Evolutionary conservation across 2,888 invertebrate species (phyloP), one percentile per base, ranked within the genome.

Genomic region (Drosophila birchii): DNA sequence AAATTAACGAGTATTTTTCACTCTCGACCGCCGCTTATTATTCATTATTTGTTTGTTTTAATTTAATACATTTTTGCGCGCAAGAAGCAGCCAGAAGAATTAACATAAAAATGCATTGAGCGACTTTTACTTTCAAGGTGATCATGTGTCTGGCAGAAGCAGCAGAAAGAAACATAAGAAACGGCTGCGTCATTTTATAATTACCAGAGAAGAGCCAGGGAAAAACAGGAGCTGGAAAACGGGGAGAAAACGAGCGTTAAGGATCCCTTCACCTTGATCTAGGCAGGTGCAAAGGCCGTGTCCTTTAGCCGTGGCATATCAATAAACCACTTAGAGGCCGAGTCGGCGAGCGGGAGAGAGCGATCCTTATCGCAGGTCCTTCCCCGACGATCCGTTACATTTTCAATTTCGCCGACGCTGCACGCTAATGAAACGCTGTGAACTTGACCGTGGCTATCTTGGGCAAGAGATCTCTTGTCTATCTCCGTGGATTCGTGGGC

Each of bases 361-460:
- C 32, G 72, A 73, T 73, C 67, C 75, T 73, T 66, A 73, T 73
- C 75, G 41, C 34, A 58, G 82, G 67, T 75, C 72, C 76, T 75
- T 38, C 54, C 75, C 87, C 87, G 89, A 79, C 55, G 55, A 53
- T 61, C 90, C 91, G 91, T 91, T 91, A 91, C 91, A 90, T 78
- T 87, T 89, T 86, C 90, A 89, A 88, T 90, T 91, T 88, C 69
- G 80, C 75, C 84, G 78, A 87, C 89, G 85, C 79, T 79, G 74
- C 81, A 77, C 88, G 88, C 86, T 88, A 88, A 88, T 88, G 88
- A 88, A 78, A 88, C 86, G 81, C 79, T 88, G 89, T 91, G 91
- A 91, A 91, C 91, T 91, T 91, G 91, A 91, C 91, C 91, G 89
- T 91, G 90, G 91, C 91, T 91, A 91, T 91, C 91, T 76, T 74